phyloP scores from a whole-genome alignment of 2,113 vertebrate species.

The Rostratula benghalensis region DNA sequence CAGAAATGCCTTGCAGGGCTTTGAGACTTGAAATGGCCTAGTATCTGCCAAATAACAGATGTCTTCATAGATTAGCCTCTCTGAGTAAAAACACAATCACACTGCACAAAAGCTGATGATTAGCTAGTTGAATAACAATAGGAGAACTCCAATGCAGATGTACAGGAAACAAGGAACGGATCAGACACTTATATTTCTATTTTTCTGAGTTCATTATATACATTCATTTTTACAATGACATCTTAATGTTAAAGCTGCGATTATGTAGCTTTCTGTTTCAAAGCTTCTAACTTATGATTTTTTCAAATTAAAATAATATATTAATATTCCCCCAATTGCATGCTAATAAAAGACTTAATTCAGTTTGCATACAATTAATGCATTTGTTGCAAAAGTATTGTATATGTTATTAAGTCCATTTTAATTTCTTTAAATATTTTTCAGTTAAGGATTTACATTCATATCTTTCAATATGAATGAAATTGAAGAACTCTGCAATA shows the following conservation, averaged over 20 bases:
- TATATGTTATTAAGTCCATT: neutral
- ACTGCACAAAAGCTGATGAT: slow-evolving; percentile 75
- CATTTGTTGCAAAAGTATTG: slow-evolving; percentile 32
- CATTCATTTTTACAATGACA: slow-evolving; percentile 66
- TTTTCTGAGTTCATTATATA: slow-evolving; percentile 66
- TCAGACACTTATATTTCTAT: slow-evolving; percentile 47
- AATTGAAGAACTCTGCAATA: neutral
- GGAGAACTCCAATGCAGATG: slow-evolving; percentile 61
- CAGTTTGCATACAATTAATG: slow-evolving; percentile 56
- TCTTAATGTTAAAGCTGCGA: slow-evolving; percentile 49
- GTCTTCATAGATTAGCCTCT: slow-evolving; percentile 68
- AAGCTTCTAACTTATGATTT: slow-evolving; percentile 23
- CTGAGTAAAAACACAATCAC: slow-evolving; percentile 57
- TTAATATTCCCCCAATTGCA: slow-evolving; percentile 46
- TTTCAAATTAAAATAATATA: slow-evolving; percentile 62
- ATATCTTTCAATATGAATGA: neutral
- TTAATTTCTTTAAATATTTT: slow-evolving; percentile 7
- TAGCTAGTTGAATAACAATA: slow-evolving; percentile 75
- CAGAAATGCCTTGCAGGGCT: slow-evolving; percentile 26
- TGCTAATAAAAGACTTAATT: slow-evolving; percentile 47
- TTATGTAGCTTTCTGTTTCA: neutral
- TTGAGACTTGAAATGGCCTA: slow-evolving; percentile 50
- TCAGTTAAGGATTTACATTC: neutral
- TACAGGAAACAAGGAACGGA: slow-evolving; percentile 56
- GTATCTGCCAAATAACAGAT: slow-evolving; percentile 74